Conservation (phyloP, 2,797 vertebrate species). For the Coendou prehensilis region DNA sequence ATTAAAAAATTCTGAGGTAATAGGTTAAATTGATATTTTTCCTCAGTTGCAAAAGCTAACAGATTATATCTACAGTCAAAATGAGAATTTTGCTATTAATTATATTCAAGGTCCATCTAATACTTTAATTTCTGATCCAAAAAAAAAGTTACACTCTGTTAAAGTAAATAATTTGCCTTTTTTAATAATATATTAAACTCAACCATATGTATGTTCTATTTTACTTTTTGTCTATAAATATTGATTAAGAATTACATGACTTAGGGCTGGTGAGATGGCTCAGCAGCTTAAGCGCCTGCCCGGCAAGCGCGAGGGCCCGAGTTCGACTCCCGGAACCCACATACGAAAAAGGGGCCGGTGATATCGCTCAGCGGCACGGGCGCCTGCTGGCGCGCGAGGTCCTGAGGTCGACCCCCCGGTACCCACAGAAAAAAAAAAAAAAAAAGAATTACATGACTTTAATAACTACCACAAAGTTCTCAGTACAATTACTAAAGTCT, state of each 20-base stretch:
- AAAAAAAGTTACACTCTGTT: neutral
- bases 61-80: neutral
- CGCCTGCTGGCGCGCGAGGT: too few relatives aligned
- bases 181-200: neutral
- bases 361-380: too few relatives aligned
- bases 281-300: too few relatives aligned
- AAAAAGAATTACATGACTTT: neutral
- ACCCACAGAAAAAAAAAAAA: too few relatives aligned
- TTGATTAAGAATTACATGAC: neutral
- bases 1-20: constrained; percentile 1
- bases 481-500: neutral
- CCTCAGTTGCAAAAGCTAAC: neutral
- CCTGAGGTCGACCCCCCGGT: too few relatives aligned
- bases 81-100: constrained; percentile 10
- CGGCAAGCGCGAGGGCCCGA: too few relatives aligned
- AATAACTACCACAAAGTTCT: constrained; percentile 18
- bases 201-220: neutral
- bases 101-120: neutral
- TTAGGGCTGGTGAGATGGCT: too few relatives aligned
- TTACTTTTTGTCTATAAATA: neutral
- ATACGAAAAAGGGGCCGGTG: too few relatives aligned
- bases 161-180: constrained; percentile 40
- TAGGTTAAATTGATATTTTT: constrained; percentile 29
- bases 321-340: too few relatives aligned
- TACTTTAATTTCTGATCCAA: neutral